A percentile compares a stretch with the other conserved stretches of the same genome.
Evolutionary conservation across 2,113 vertebrate genomes (phyloP).

Genomic region (Oryzias celebensis): DNA sequence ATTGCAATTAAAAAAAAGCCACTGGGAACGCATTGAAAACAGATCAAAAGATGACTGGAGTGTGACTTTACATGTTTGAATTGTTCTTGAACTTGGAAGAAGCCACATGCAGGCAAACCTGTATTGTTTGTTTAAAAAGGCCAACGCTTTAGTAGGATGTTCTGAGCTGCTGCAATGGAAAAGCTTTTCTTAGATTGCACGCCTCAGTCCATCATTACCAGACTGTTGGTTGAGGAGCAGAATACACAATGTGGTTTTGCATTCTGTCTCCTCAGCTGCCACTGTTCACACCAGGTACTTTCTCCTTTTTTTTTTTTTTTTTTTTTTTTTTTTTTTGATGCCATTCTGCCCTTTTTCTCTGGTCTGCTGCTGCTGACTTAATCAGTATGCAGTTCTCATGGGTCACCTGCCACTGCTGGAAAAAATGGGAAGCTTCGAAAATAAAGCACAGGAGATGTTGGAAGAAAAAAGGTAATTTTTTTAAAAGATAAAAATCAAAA

Average conservation of each 20-base stretch:
- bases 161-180: conserved; percentile 30
- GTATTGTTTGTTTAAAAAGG: conserved; percentile 16
- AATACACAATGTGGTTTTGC: conserved; percentile 56
- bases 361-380: conserved; percentile 37
- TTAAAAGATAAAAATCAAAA: too few species aligned
- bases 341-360: conserved; percentile 23
- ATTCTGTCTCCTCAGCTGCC: conserved; percentile 32
- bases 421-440: conserved; percentile 16
- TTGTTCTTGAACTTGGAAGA: background rate
- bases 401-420: conserved; percentile 51
- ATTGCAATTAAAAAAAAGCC: too few species aligned
- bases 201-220: conserved; percentile 59
- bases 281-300: conserved; percentile 50
- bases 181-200: conserved; percentile 21
- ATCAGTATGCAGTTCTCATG: conserved; percentile 62
- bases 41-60: too few species aligned
- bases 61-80: too few species aligned
- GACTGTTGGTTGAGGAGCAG: conserved; percentile 45
- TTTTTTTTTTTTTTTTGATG: conserved; percentile 4
- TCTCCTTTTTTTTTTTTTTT: conserved; percentile 1
- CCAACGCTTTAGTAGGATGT: background rate
- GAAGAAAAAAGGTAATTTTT: background rate
- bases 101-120: conserved; percentile 21
- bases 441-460: conserved; percentile 26
- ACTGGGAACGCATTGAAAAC: too few species aligned